phyloP scores from a whole-genome alignment of 2,797 vertebrate genomes.

The Cuculus canorus region DNA sequence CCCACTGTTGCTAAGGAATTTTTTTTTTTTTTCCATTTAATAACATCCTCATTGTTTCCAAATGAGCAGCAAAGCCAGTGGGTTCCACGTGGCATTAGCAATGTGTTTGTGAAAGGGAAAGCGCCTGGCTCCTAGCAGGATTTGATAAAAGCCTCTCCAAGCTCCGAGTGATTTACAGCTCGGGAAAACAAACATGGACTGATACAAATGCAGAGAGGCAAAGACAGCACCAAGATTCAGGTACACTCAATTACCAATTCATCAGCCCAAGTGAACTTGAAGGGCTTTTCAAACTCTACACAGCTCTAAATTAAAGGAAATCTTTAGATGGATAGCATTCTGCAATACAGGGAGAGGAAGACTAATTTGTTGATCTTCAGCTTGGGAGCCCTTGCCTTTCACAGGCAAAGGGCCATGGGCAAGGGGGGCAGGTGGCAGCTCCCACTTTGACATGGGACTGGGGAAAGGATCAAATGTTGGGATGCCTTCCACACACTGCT shows the following conservation, averaged over 20 bases:
- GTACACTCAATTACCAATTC: constrained; percentile 71
- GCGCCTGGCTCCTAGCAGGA: constrained; percentile 40
- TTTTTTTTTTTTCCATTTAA: constrained; percentile 16
- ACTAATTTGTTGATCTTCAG: constrained; percentile 10
- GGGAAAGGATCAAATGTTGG: background rate
- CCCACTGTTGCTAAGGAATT: constrained; percentile 1
- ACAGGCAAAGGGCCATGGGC: fast-evolving
- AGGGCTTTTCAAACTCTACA: constrained; percentile 71
- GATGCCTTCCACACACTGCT: background rate
- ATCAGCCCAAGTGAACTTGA: constrained; percentile 71
- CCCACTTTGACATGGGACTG: background rate
- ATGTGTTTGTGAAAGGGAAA: constrained; percentile 58
- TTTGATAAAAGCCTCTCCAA: constrained; percentile 71
- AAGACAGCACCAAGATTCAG: constrained; percentile 14
- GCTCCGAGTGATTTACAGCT: constrained; percentile 68
- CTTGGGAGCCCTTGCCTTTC: background rate
- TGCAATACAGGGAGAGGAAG: background rate
- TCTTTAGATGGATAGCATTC: constrained; percentile 48
- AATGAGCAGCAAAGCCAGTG: constrained; percentile 45
- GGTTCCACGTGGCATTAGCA: constrained; percentile 49
- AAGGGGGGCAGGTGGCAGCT: background rate
- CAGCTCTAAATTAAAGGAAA: constrained; percentile 56
- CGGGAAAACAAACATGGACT: constrained; percentile 61
- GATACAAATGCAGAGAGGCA: constrained; percentile 51
- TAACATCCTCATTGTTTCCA: constrained; percentile 61